These are phyloP conservation scores for Spea hammondii DNA, from an alignment of 2,797 vertebrate species.

Conservation along the genomic window DNA sequence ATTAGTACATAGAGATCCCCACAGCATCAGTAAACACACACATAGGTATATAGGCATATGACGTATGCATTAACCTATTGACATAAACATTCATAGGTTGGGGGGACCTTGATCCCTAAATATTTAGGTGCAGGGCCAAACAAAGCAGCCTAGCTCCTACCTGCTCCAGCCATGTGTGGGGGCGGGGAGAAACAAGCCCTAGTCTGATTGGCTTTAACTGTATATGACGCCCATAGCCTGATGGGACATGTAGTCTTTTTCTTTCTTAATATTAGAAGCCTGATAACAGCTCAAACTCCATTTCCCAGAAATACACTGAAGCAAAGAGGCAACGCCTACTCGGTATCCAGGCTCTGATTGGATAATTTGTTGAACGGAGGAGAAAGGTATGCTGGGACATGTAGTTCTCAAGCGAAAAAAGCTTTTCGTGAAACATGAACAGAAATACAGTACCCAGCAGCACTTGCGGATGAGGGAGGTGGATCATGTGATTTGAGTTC, in stretches of 20 bases:
- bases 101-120: neutral
- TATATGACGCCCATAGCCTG: neutral
- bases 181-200: neutral
- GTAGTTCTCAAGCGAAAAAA: neutral
- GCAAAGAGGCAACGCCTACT: neutral
- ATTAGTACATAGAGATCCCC: no score
- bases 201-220: conserved; percentile 9
- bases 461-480: neutral
- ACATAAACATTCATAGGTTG: no score
- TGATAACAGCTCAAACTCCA: neutral
- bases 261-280: neutral
- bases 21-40: no score
- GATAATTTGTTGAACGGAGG: neutral
- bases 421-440: accelerated
- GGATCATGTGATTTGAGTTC: neutral
- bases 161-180: conserved; percentile 37
- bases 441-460: neutral
- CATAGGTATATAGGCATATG: no score
- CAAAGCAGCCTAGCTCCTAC: conserved; percentile 25
- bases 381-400: neutral
- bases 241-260: neutral
- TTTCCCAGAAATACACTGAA: neutral
- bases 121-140: neutral
- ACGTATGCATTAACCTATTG: no score
- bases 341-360: neutral